Base-by-base conservation (phyloP, 1,140 invertebrate species). In the Halesus radiatus region DNA sequence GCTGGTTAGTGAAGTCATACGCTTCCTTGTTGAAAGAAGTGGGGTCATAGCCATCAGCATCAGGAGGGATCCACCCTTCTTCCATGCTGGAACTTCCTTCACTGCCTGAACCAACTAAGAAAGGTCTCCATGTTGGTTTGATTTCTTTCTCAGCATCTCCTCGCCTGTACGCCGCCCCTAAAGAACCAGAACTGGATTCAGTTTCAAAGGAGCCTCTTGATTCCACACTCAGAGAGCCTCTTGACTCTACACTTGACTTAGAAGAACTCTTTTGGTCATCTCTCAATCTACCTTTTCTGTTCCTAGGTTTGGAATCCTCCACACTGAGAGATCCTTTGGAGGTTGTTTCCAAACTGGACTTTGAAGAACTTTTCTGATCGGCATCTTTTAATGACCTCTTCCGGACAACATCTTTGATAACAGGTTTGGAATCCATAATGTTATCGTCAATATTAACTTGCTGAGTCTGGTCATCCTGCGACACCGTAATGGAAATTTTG, bases 111-210 rank as follows among this genome's bases (percentile, higher is more conserved):
- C 94, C 95, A 7, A 95, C 90, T n/a, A 95, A 93, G 85, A 96
- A 96, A 1, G 94, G 93, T 83, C 93, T 92, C 94, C 94, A 95
- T 2, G 94, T 95, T n/a, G 93, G 93, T 86, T 92, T 94, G 56
- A 94, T 86, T 84, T 94, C 93, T 84, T 92, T 90, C 22, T 84
- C 88, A 10, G 90, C 85, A 62, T 90, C 92, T 0, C 91, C 91
- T 54, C 91, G 91, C 64, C 93, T 89, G 84, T 94, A 93, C 20
- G 92, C 92, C 62, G 91, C 91, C 8, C 92, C 92, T 52, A 94
- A 87, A 32, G 93, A 94, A 7, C 93, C 93, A n/a, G 93, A 94
- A 82, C 94, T 95, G 29, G 93, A 94, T 86, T 94, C 93, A 22
- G 91, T 94, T 88, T 94, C 93, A 82, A 93, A 90, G 1, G 93